Percentiles rank a stretch among this genome's conserved stretches.
These are phyloP conservation scores for Parasteatoda tepidariorum DNA, from an alignment of 1,140 invertebrate species.

Conservation along the genomic window DNA sequence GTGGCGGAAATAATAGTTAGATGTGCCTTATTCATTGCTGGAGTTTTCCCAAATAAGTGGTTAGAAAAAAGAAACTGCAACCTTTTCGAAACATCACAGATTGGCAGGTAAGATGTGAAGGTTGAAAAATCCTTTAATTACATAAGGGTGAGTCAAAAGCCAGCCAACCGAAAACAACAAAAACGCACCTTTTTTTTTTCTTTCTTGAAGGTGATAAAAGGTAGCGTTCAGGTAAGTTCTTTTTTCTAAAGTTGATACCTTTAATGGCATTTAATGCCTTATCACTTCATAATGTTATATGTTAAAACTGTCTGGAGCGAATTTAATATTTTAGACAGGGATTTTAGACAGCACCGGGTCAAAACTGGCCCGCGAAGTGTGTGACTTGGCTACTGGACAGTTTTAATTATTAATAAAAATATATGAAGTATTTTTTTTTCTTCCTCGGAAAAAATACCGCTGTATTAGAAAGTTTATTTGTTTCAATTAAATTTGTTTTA, in stretches of 20 bases:
- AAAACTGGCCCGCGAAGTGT: no score
- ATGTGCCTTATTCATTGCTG: background rate
- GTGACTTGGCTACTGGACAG: no score
- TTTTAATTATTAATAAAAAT: no score
- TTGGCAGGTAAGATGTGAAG: slow-evolving; percentile 29
- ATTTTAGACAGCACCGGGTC: no score
- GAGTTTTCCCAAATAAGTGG: background rate
- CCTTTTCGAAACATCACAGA: background rate
- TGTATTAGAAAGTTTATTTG: no score
- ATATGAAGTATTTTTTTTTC: no score
- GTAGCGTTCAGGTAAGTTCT: background rate
- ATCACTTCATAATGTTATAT: no score
- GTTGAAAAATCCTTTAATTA: slow-evolving; percentile 48
- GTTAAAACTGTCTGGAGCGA: background rate
- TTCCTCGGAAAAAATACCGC: no score
- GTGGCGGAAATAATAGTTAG: slow-evolving; percentile 44
- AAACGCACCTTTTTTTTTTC: no score
- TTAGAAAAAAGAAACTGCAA: background rate
- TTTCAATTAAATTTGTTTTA: no score
- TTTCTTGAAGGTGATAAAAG: background rate
- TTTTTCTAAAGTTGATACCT: no score
- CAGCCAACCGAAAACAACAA: slow-evolving; percentile 6
- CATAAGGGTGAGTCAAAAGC: background rate
- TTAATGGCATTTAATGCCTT: no score
- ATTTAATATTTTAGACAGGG: background rate